These are phyloP conservation scores for Jordanella pulchra DNA, from an alignment of 2,797 vertebrate species.

Conservation along the genomic window DNA sequence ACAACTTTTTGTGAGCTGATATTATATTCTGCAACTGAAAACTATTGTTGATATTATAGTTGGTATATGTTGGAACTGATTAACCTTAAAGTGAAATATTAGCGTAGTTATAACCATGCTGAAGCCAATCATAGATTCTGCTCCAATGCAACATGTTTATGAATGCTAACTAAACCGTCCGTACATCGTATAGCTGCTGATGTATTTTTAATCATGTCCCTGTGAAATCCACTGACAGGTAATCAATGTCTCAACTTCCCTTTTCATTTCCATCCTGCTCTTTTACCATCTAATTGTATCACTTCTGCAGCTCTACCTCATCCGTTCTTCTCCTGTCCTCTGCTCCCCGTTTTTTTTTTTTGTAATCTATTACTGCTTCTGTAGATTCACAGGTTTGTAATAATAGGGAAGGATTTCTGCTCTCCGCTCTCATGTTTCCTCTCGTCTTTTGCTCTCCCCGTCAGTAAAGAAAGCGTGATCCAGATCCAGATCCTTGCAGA, in stretches of 20 bases:
- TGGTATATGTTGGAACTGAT: background rate
- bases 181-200: conserved; percentile 20
- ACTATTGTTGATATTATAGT: background rate
- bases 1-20: too few species aligned
- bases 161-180: conserved; percentile 5
- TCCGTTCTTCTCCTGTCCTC: conserved; percentile 12
- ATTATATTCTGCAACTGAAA: background rate
- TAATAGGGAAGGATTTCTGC: conserved; percentile 14
- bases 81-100: background rate
- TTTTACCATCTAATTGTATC: conserved; percentile 16
- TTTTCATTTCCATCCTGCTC: conserved; percentile 17
- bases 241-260: conserved; percentile 39
- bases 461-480: conserved; percentile 28
- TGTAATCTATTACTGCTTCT: background rate
- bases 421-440: conserved; percentile 4
- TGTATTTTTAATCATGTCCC: conserved; percentile 36
- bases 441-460: background rate
- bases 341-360: background rate
- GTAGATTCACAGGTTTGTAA: conserved; percentile 30
- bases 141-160: background rate
- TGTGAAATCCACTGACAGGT: conserved; percentile 36
- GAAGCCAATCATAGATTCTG: background rate
- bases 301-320: conserved; percentile 26
- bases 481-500: conserved; percentile 21
- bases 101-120: background rate